Conservation (phyloP, 2,797 vertebrate species). For the Poecilia velifera region DNA sequence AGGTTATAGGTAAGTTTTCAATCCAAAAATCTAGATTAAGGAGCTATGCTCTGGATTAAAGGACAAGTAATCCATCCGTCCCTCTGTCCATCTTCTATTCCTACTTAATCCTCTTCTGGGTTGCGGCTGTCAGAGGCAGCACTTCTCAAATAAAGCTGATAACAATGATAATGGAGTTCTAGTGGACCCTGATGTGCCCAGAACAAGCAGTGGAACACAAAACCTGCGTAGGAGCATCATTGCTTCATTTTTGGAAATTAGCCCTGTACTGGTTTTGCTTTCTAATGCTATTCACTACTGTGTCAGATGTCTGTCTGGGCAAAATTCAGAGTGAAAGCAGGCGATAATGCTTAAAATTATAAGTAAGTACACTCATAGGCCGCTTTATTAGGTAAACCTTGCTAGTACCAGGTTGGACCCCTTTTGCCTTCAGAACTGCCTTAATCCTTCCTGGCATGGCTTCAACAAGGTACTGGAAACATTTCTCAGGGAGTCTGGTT, state of each 20-base stretch:
- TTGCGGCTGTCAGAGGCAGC: not conserved
- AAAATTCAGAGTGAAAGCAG: not conserved
- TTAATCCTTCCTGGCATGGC: too few relatives aligned
- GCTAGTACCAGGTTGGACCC: too few relatives aligned
- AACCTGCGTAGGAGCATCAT: not conserved
- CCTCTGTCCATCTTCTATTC: not conserved
- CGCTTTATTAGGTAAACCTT: too few relatives aligned
- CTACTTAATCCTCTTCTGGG: not conserved
- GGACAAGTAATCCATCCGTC: not conserved
- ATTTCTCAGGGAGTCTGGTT: too few relatives aligned
- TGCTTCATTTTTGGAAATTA: not conserved
- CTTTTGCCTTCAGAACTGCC: too few relatives aligned
- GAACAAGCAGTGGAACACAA: not conserved
- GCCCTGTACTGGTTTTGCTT: not conserved
- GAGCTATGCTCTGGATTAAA: not conserved
- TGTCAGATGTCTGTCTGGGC: not conserved
- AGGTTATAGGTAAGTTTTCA: not conserved
- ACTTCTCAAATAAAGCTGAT: not conserved
- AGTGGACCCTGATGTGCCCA: not conserved
- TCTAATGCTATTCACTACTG: not conserved
- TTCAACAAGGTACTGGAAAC: too few relatives aligned
- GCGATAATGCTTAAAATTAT: not conserved
- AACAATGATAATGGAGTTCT: not conserved
- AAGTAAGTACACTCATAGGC: too few relatives aligned
- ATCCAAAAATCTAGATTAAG: not conserved